Percentiles rank a stretch among this genome's conserved stretches.
Evolutionary conservation across 2,888 invertebrate genomes (phyloP).

Genomic region (Drosophila dives): DNA sequence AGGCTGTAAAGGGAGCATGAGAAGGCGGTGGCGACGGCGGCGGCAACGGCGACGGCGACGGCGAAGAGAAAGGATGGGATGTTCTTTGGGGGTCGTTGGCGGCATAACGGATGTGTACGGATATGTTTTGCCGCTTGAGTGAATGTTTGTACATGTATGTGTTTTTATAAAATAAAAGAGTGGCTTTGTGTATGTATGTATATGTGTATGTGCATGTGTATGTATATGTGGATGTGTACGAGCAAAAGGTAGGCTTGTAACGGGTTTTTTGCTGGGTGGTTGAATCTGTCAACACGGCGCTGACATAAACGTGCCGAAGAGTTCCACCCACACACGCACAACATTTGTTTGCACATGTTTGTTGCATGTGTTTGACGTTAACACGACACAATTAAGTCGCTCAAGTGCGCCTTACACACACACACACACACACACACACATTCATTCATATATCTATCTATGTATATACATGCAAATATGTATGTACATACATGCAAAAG

Average conservation of each 20-base stretch:
- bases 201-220: conserved; percentile 8
- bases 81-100: conserved; percentile 55
- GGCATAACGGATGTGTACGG: conserved; percentile 74
- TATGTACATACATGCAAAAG: conserved; percentile 40
- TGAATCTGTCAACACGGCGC: conserved; percentile 74
- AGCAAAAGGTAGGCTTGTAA: conserved; percentile 47
- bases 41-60: conserved; percentile 2
- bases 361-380: conserved; percentile 81
- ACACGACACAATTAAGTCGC: conserved; percentile 81
- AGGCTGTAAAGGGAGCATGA: not conserved
- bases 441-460: not conserved
- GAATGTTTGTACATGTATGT: conserved; percentile 68
- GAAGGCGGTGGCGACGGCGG: not conserved
- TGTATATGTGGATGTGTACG: conserved; percentile 11
- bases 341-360: conserved; percentile 78
- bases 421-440: conserved; percentile 17
- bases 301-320: conserved; percentile 62
- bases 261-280: conserved; percentile 73
- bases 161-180: conserved; percentile 76
- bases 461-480: conserved; percentile 8
- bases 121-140: conserved; percentile 80
- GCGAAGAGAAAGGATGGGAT: conserved; percentile 22
- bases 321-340: conserved; percentile 34
- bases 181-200: conserved; percentile 54
- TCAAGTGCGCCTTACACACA: conserved; percentile 68